Evolutionary conservation across 2,113 vertebrate species (phyloP).

Genomic region (Carassius carassius): DNA sequence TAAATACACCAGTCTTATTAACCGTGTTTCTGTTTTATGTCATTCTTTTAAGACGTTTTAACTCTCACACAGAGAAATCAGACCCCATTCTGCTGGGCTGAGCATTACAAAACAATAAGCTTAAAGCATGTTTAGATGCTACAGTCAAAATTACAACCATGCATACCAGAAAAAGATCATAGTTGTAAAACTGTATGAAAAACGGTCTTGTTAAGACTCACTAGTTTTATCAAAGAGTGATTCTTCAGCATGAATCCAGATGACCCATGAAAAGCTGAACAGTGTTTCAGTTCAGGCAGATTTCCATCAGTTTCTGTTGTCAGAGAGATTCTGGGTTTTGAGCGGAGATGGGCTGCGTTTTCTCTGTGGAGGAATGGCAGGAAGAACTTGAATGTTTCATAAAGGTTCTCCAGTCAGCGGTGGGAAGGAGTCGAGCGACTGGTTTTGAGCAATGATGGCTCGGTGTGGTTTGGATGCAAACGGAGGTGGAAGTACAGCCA

Average conservation of each 20-base stretch:
- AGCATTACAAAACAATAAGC: too few species aligned
- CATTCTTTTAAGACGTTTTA: too few species aligned
- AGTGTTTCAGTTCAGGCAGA: neutral
- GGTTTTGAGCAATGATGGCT: slow-evolving; percentile 62
- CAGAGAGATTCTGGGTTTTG: slow-evolving; percentile 41
- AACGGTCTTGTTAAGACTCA: slow-evolving; percentile 47
- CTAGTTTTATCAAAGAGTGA: slow-evolving; percentile 51
- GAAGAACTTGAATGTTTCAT: slow-evolving; percentile 76
- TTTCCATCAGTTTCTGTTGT: slow-evolving; percentile 50
- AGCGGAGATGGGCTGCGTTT: slow-evolving; percentile 59
- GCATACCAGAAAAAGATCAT: slow-evolving; percentile 52
- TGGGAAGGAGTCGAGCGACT: slow-evolving; percentile 67
- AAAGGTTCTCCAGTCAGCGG: slow-evolving; percentile 74
- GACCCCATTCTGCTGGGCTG: too few species aligned
- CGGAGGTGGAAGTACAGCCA: slow-evolving; percentile 62
- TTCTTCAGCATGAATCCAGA: neutral
- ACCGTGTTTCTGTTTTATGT: too few species aligned
- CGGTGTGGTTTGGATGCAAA: slow-evolving; percentile 57
- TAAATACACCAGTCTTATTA: too few species aligned
- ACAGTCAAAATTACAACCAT: slow-evolving; percentile 51
- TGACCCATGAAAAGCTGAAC: slow-evolving; percentile 26
- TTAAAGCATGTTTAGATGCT: slow-evolving; percentile 45
- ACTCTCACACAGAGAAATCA: too few species aligned
- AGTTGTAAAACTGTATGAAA: slow-evolving; percentile 59
- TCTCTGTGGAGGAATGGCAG: slow-evolving; percentile 81